A percentile compares a stretch with the other conserved stretches of the same genome.
phyloP scores from a whole-genome alignment of 2,113 vertebrate species.

The Catagonus wagneri region DNA sequence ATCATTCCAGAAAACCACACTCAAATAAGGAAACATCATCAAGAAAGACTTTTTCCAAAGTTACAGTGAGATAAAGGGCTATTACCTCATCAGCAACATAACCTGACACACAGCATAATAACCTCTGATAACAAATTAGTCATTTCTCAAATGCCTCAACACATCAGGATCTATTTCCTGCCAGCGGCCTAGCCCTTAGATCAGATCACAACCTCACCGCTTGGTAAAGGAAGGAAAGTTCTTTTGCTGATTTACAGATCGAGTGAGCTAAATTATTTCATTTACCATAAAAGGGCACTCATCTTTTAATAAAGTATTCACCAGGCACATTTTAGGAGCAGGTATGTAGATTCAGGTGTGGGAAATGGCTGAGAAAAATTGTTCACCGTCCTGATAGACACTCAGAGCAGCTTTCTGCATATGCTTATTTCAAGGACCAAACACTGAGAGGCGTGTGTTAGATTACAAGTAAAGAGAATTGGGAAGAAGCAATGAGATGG shows the following conservation, averaged over 20 bases:
- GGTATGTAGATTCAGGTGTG: background rate
- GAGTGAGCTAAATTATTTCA: background rate
- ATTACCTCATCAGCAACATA: background rate
- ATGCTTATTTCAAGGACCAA: background rate
- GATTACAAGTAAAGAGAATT: background rate
- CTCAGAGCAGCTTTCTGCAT: background rate
- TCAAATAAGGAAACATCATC: background rate
- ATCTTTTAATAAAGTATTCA: background rate
- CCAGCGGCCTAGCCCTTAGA: background rate
- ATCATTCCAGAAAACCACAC: background rate
- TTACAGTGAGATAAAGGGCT: background rate
- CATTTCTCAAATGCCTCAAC: background rate
- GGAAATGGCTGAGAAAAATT: background rate
- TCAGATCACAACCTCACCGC: background rate
- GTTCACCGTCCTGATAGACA: background rate
- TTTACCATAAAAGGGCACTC: background rate
- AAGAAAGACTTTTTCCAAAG: background rate
- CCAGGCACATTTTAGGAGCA: background rate
- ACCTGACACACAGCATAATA: background rate
- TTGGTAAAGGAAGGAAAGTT: background rate
- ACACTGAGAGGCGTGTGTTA: background rate
- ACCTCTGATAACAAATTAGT: background rate
- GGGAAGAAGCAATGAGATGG: background rate
- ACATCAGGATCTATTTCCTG: background rate
- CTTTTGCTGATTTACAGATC: background rate